Percentiles rank a stretch among this genome's conserved stretches.
Conservation (phyloP, 2,113 vertebrate genomes). For the Cacatua alba region DNA sequence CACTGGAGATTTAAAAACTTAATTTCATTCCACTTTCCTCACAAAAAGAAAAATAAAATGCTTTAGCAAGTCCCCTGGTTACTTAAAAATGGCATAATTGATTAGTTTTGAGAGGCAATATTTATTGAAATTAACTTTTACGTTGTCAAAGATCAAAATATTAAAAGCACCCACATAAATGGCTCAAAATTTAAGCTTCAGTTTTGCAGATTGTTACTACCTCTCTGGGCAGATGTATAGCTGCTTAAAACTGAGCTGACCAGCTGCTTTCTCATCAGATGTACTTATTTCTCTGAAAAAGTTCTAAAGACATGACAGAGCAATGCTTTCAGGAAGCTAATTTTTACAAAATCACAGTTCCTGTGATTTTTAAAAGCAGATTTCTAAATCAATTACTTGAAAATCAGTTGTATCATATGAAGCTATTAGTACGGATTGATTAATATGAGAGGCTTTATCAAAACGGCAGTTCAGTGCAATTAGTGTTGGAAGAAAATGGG, state of each 20-base stretch:
- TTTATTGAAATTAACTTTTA: background rate
- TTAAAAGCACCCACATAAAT: background rate
- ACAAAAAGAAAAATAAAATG: background rate
- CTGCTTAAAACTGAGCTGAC: background rate
- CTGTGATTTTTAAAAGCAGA: background rate
- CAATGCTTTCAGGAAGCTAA: background rate
- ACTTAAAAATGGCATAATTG: background rate
- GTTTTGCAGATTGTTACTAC: background rate
- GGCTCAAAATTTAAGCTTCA: background rate
- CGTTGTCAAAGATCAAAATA: background rate
- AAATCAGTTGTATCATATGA: background rate
- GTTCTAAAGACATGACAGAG: background rate
- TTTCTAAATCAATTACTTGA: background rate
- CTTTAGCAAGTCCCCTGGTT: background rate
- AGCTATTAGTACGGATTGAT: background rate
- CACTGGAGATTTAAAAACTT: background rate
- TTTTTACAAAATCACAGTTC: background rate
- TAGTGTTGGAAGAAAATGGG: background rate
- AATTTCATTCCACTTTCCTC: background rate
- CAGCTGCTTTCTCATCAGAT: background rate
- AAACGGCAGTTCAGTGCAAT: background rate
- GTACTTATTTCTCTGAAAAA: background rate
- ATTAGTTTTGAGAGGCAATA: background rate
- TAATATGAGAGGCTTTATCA: constrained; percentile 10
- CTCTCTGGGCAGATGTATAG: background rate